Evolutionary conservation across 2,888 invertebrate species (phyloP).

Genomic region (Cheiracanthium punctorium): DNA sequence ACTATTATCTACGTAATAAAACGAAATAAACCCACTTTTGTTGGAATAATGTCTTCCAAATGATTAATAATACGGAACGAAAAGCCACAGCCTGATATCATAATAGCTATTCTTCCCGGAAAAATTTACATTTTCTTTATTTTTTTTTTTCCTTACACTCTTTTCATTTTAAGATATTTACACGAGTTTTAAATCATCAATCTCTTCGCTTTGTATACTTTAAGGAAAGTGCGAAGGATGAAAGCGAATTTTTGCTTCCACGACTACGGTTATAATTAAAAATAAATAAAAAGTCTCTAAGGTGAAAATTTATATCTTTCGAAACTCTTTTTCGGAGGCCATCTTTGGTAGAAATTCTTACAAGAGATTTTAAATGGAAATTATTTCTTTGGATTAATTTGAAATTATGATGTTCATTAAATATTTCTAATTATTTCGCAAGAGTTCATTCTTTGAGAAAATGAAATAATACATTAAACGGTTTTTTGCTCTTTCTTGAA

Average conservation of each 20-base stretch:
- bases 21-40: constrained; percentile 66
- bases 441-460: no score
- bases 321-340: not conserved
- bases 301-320: constrained; percentile 59
- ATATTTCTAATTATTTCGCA: not conserved
- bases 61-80: constrained; percentile 58
- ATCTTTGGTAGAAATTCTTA: not conserved
- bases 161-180: constrained; percentile 13
- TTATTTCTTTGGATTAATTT: not conserved
- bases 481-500: no score
- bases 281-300: constrained; percentile 50
- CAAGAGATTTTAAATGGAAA: not conserved
- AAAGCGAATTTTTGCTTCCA: constrained; percentile 1
- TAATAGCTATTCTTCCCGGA: constrained; percentile 57
- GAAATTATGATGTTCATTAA: not conserved
- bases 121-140: not conserved
- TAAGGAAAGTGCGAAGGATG: not conserved
- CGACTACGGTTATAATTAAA: constrained; percentile 48
- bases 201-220: constrained; percentile 24
- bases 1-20: constrained; percentile 49
- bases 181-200: constrained; percentile 9
- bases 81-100: constrained; percentile 17
- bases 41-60: constrained; percentile 50
- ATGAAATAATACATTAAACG: no score
- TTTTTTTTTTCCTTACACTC: not conserved